Conservation (phyloP, 2,888 invertebrate species). For the Sminthurides aquaticus region DNA sequence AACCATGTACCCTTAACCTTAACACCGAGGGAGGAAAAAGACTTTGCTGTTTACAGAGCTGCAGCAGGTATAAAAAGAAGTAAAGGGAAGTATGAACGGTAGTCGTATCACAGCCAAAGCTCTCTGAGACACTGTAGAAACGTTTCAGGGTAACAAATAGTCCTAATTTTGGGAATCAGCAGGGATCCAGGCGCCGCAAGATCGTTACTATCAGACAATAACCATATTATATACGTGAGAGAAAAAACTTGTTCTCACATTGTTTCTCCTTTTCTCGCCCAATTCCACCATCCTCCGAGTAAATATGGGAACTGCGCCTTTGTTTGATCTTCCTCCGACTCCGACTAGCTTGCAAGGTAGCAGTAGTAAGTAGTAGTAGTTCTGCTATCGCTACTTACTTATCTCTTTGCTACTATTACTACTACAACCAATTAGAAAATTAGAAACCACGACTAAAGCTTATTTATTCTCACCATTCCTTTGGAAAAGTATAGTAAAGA, state of each 20-base stretch:
- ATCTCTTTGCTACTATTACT: not conserved
- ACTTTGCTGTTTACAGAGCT: too few species aligned
- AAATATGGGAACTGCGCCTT: slow-evolving; percentile 39
- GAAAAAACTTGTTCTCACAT: slow-evolving; percentile 38
- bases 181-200: slow-evolving; percentile 44
- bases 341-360: slow-evolving; percentile 24
- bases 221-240: slow-evolving; percentile 43
- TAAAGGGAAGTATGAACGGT: too few species aligned
- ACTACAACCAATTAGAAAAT: not conserved
- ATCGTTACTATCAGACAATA: slow-evolving; percentile 44
- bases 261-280: slow-evolving; percentile 27
- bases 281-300: slow-evolving; percentile 21
- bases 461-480: not conserved
- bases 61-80: too few species aligned
- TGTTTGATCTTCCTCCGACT: slow-evolving; percentile 39
- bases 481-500: slow-evolving; percentile 29
- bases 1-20: not conserved
- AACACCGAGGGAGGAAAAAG: too few species aligned
- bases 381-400: too few species aligned
- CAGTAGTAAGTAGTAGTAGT: too few species aligned
- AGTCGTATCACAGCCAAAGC: too few species aligned
- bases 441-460: not conserved
- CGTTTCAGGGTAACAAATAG: slow-evolving; percentile 45
- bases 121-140: too few species aligned
- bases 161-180: slow-evolving; percentile 44